Percentiles rank a stretch among this genome's conserved stretches.
phyloP scores from a whole-genome alignment of 2,113 vertebrate genomes.

The Odontesthes bonariensis region DNA sequence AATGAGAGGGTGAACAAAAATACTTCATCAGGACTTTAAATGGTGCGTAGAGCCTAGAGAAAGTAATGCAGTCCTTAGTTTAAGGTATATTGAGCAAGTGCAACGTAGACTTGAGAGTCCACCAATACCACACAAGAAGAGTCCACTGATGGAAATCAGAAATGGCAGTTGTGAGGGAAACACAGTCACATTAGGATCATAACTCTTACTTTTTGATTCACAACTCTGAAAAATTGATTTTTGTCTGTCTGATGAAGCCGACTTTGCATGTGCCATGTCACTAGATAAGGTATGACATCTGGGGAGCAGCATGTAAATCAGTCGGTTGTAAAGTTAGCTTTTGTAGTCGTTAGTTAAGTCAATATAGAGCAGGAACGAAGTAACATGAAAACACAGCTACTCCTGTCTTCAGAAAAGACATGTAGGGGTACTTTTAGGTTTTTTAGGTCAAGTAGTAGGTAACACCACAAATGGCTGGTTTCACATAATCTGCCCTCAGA shows the following conservation, averaged over 20 bases:
- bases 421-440: no score
- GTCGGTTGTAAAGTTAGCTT: background rate
- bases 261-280: background rate
- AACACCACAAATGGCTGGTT: no score
- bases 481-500: no score
- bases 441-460: no score
- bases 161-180: background rate
- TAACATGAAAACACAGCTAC: no score
- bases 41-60: background rate
- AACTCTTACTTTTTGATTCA: background rate
- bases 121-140: no score
- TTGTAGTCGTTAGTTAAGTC: background rate
- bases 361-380: no score
- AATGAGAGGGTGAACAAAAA: slow-evolving; percentile 2
- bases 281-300: background rate
- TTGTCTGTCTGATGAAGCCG: background rate
- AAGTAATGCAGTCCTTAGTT: background rate
- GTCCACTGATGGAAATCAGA: background rate
- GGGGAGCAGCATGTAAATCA: background rate
- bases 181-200: background rate
- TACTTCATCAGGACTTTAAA: background rate
- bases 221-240: background rate
- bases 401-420: no score
- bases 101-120: no score
- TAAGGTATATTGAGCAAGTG: no score